Conservation (phyloP, 2,113 vertebrate species). For the Numida meleagris region DNA sequence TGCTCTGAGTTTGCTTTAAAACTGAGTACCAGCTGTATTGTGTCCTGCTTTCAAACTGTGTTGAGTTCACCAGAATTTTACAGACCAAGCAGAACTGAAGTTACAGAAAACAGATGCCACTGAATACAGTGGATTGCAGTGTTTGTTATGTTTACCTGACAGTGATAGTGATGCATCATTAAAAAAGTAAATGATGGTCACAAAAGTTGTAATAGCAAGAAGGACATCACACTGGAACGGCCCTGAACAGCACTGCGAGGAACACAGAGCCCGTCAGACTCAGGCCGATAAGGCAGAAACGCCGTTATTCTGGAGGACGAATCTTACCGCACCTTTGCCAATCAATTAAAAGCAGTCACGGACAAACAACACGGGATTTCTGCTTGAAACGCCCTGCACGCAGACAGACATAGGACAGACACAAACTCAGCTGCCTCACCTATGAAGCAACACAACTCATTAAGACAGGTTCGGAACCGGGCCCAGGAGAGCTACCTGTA, state of each 20-base stretch:
- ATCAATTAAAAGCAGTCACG: rapidly evolving
- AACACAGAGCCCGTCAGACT: neutral
- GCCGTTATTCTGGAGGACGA: neutral
- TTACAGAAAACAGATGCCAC: neutral
- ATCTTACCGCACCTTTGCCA: neutral
- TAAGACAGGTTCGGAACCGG: neutral
- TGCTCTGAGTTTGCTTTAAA: neutral
- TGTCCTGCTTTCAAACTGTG: neutral
- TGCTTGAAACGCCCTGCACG: neutral
- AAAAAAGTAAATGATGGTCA: neutral
- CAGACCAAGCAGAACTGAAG: neutral
- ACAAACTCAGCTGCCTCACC: neutral
- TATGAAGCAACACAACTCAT: neutral
- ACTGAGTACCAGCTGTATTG: neutral
- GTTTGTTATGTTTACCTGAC: neutral
- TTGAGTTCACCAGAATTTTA: neutral
- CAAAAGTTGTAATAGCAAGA: neutral
- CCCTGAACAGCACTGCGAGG: rapidly evolving
- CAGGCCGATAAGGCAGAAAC: neutral
- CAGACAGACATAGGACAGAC: rapidly evolving
- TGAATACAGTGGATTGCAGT: neutral
- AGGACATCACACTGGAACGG: neutral
- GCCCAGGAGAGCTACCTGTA: neutral
- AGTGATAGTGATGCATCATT: neutral
- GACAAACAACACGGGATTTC: neutral